Percentiles rank a stretch among this genome's conserved stretches.
Evolutionary conservation across 2,888 invertebrate genomes (phyloP).

Genomic region (Cephus pulcher): DNA sequence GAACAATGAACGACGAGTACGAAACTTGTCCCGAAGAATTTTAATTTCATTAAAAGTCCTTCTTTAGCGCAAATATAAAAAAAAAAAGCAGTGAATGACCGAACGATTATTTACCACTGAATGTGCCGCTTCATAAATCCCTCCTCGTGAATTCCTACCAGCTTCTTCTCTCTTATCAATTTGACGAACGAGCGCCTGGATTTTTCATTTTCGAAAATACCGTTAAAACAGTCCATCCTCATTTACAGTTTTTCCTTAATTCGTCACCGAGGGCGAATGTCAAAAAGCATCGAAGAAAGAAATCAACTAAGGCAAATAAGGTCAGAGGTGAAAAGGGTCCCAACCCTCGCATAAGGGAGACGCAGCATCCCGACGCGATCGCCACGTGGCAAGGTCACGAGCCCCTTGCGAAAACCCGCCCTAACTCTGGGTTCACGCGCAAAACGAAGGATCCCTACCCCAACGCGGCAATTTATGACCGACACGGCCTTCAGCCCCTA

Average conservation of each 20-base stretch:
- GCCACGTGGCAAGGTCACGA: constrained; percentile 60
- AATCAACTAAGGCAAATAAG: background rate
- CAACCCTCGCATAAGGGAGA: background rate
- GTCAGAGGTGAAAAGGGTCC: background rate
- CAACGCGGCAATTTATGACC: constrained; percentile 53
- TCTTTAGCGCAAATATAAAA: background rate
- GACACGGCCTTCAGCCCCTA: constrained; percentile 43
- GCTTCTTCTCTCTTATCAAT: background rate
- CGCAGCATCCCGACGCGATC: constrained; percentile 12
- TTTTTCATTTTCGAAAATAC: background rate
- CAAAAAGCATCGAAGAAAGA: background rate
- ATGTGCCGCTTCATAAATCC: background rate
- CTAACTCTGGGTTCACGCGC: constrained; percentile 23
- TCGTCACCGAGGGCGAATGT: background rate
- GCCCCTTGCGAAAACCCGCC: constrained; percentile 35
- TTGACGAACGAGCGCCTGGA: background rate
- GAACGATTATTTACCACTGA: background rate
- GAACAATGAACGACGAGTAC: constrained; percentile 37
- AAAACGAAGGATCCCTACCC: constrained; percentile 16
- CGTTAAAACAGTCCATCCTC: background rate
- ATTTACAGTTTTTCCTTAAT: background rate
- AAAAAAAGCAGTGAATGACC: background rate
- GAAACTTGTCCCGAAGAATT: constrained; percentile 14
- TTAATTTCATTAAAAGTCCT: background rate
- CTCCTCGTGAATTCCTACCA: background rate